Conservation (phyloP, 2,888 invertebrate genomes). For the Belgica antarctica region DNA sequence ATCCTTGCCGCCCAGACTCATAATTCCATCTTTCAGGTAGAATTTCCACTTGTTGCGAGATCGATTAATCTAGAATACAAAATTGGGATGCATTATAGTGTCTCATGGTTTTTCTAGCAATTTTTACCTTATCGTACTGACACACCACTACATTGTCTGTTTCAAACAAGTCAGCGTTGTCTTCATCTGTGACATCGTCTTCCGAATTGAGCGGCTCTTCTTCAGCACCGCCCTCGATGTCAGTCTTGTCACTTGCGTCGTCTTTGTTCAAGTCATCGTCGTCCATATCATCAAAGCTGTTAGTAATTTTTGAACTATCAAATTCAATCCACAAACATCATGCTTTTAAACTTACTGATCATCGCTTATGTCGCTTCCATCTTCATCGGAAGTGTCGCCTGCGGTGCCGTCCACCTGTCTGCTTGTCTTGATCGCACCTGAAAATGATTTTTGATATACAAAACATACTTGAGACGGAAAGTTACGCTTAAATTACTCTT, state of each 20-base stretch:
- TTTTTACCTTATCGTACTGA: constrained; percentile 92
- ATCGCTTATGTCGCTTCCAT: constrained; percentile 74
- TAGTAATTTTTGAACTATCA: background rate
- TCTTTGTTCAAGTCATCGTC: constrained; percentile 60
- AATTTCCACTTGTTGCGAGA: constrained; percentile 99
- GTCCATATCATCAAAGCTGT: constrained; percentile 68
- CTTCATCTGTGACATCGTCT: constrained; percentile 97
- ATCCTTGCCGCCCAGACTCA: constrained; percentile 97
- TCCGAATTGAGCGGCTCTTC: constrained; percentile 94
- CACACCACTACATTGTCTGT: constrained; percentile 99
- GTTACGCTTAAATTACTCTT: constrained; percentile 47
- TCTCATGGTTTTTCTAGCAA: background rate
- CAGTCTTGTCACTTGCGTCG: constrained; percentile 62
- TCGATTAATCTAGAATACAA: constrained; percentile 76
- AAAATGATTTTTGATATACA: constrained; percentile 20
- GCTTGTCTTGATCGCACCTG: constrained; percentile 52
- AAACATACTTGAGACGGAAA: too few relatives aligned
- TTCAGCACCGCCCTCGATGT: constrained; percentile 67
- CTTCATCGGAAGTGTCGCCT: constrained; percentile 71
- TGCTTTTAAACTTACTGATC: constrained; percentile 57
- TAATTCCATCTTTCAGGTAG: constrained; percentile 98
- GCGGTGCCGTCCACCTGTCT: constrained; percentile 63
- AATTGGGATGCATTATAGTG: constrained; percentile 5
- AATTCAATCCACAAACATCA: constrained; percentile 48
- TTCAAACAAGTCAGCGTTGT: constrained; percentile 92